phyloP scores from a whole-genome alignment of 2,797 vertebrate species.

The Acanthurus tractus region DNA sequence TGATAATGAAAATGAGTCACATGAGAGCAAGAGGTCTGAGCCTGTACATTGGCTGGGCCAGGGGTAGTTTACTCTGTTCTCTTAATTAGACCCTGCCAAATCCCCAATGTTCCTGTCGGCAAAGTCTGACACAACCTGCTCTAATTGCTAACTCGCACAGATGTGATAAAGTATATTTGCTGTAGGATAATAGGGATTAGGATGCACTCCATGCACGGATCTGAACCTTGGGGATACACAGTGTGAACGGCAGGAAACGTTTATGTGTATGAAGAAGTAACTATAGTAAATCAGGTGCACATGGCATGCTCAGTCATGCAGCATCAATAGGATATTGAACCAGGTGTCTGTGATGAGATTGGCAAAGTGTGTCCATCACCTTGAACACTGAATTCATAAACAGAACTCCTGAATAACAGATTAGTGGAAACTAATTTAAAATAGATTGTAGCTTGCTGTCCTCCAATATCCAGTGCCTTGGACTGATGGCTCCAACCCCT shows the following conservation, averaged over 20 bases:
- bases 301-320: slow-evolving; percentile 56
- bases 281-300: slow-evolving; percentile 35
- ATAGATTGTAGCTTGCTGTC: slow-evolving; percentile 39
- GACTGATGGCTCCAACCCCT: slow-evolving; percentile 28
- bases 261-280: slow-evolving; percentile 44
- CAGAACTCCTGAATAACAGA: slow-evolving; percentile 56
- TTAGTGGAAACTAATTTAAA: slow-evolving; percentile 67
- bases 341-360: slow-evolving; percentile 63
- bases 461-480: slow-evolving; percentile 39
- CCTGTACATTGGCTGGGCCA: slow-evolving; percentile 37
- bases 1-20: slow-evolving; percentile 59
- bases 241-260: slow-evolving; percentile 47
- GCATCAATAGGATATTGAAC: slow-evolving; percentile 70
- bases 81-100: slow-evolving; percentile 82
- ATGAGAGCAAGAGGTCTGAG: slow-evolving; percentile 49
- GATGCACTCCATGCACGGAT: slow-evolving; percentile 61
- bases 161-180: slow-evolving; percentile 76
- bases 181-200: slow-evolving; percentile 72
- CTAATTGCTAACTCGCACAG: slow-evolving; percentile 74
- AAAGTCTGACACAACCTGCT: slow-evolving; percentile 73
- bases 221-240: slow-evolving; percentile 42
- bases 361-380: slow-evolving; percentile 45
- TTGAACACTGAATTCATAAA: slow-evolving; percentile 60
- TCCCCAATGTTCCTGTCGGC: slow-evolving; percentile 69
- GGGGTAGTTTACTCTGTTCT: slow-evolving; percentile 76